phyloP scores from a whole-genome alignment of 2,113 vertebrate genomes.

The Ceyx melanurus region DNA sequence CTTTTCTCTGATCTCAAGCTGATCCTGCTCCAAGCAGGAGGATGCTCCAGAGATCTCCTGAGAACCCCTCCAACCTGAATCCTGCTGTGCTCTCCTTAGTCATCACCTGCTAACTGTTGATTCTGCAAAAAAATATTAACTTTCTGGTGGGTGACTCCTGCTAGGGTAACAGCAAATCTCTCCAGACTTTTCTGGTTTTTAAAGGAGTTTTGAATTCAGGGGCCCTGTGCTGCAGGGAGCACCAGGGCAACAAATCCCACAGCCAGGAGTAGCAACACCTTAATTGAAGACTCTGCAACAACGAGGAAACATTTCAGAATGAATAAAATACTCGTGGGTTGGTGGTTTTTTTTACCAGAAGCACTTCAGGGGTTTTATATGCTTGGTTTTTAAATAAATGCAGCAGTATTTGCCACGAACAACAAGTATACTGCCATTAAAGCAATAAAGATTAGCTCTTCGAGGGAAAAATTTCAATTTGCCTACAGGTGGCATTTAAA shows the following conservation, averaged over 20 bases:
- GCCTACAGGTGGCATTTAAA: background rate
- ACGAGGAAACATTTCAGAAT: rapidly evolving
- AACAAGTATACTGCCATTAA: background rate
- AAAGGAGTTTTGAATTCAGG: background rate
- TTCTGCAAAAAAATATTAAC: background rate
- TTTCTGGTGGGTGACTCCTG: background rate
- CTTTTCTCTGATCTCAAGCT: background rate
- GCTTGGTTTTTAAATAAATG: background rate
- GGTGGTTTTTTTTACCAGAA: background rate
- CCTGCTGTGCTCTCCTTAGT: background rate
- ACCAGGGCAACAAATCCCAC: background rate
- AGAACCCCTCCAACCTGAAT: background rate
- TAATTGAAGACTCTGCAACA: background rate
- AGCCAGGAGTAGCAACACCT: background rate
- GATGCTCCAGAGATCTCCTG: background rate
- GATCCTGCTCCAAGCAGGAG: background rate
- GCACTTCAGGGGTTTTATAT: background rate
- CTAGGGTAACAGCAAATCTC: background rate
- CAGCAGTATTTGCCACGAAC: background rate
- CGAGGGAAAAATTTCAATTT: background rate
- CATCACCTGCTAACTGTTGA: background rate
- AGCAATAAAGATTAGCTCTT: conserved; percentile 5
- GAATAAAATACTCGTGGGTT: background rate
- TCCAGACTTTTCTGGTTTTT: background rate
- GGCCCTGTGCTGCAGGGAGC: background rate